A percentile compares a stretch with the other conserved stretches of the same genome.
These are phyloP conservation scores for Lucilia sericata DNA, from an alignment of 1,140 invertebrate species.

Conservation along the genomic window DNA sequence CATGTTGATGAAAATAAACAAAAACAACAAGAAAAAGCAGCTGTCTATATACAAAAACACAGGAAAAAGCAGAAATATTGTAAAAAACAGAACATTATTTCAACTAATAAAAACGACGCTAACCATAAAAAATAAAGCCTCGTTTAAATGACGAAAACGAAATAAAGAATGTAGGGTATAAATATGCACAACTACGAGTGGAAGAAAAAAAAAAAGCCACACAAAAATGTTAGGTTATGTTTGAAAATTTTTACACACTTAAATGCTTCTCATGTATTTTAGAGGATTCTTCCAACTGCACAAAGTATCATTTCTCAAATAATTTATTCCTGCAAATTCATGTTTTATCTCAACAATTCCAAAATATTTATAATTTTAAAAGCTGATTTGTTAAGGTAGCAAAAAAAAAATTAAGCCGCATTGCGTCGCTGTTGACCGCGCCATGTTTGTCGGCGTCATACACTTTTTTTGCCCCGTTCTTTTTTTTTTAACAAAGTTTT, in stretches of 20 bases:
- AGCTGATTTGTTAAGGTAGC: too few relatives aligned
- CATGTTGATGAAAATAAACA: neutral
- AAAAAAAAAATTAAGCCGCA: neutral
- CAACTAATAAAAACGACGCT: slow-evolving; percentile 3
- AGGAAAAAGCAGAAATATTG: neutral
- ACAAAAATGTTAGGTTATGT: slow-evolving; percentile 33
- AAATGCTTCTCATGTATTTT: neutral
- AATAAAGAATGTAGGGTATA: slow-evolving; percentile 28
- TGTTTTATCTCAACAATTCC: too few relatives aligned
- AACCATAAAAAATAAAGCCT: neutral
- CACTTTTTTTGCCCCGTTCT: slow-evolving; percentile 42
- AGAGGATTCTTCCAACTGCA: neutral
- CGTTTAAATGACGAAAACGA: slow-evolving; percentile 2
- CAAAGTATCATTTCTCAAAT: neutral
- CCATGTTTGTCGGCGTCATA: slow-evolving; percentile 50
- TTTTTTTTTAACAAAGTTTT: slow-evolving; percentile 20
- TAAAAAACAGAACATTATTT: too few relatives aligned
- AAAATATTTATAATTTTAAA: too few relatives aligned
- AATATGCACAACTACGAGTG: neutral
- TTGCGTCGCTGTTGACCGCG: slow-evolving; percentile 42
- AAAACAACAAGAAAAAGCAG: neutral
- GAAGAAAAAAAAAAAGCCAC: neutral
- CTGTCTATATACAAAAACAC: neutral
- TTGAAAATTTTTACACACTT: slow-evolving; percentile 1
- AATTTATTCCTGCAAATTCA: too few relatives aligned